These are phyloP conservation scores for Sebastiscus tertius DNA, from an alignment of 2,797 vertebrate genomes.

Conservation along the genomic window DNA sequence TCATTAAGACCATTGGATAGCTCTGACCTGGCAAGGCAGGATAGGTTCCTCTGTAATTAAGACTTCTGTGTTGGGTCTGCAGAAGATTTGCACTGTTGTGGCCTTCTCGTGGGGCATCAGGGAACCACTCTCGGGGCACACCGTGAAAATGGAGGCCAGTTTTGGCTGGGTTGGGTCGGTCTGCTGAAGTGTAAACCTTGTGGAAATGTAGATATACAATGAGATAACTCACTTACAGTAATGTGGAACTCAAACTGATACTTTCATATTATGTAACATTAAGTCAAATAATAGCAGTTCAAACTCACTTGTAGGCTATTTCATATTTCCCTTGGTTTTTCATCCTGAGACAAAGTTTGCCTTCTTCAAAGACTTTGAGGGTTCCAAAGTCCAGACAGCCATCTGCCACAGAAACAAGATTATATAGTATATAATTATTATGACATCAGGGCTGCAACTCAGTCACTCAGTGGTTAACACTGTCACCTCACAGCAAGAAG, in stretches of 20 bases:
- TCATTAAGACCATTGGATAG: neutral
- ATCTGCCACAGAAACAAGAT: slow-evolving; percentile 74
- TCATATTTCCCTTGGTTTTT: slow-evolving; percentile 92
- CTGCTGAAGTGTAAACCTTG: slow-evolving; percentile 84
- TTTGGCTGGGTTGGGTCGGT: slow-evolving; percentile 51
- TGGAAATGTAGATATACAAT: neutral
- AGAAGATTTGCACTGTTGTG: slow-evolving; percentile 81
- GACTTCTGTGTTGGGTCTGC: slow-evolving; percentile 83
- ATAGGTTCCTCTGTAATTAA: slow-evolving; percentile 81
- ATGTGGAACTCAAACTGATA: neutral
- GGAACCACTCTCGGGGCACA: slow-evolving; percentile 82
- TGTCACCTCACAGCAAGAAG: neutral
- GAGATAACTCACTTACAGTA: neutral
- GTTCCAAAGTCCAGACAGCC: slow-evolving; percentile 88
- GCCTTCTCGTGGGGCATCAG: slow-evolving; percentile 76
- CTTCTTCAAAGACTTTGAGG: slow-evolving; percentile 84
- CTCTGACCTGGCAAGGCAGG: slow-evolving; percentile 86
- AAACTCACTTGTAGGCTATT: slow-evolving; percentile 87
- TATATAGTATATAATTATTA: neutral
- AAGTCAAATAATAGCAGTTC: neutral
- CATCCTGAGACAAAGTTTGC: slow-evolving; percentile 81
- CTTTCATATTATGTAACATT: neutral
- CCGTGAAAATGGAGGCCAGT: slow-evolving; percentile 80
- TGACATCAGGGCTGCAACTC: neutral
- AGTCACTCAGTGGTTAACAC: neutral